Evolutionary conservation across 2,888 invertebrate species (phyloP).

Genomic region (Dynastes grantii): DNA sequence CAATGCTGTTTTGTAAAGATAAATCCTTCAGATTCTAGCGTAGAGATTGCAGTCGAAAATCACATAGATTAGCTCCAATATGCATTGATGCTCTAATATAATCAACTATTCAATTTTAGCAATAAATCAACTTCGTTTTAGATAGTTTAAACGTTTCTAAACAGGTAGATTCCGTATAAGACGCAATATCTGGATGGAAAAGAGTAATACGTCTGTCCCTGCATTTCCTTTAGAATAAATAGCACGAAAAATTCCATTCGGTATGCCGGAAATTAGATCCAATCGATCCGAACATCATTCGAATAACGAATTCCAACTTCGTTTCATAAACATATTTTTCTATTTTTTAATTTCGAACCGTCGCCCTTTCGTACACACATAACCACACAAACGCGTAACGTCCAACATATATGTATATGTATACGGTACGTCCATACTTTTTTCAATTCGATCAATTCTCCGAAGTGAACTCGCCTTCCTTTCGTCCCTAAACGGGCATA

Average conservation of each 20-base stretch:
- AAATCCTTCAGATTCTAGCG: too few species aligned
- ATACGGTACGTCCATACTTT: constrained; percentile 1
- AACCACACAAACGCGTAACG: not conserved
- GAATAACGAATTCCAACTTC: not conserved
- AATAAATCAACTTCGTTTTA: too few species aligned
- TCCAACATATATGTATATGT: not conserved
- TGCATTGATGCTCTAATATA: too few species aligned
- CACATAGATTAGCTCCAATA: too few species aligned
- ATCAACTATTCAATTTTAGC: too few species aligned
- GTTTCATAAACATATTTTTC: not conserved
- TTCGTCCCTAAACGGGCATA: constrained; percentile 8
- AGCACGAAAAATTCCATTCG: not conserved
- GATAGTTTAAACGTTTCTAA: too few species aligned
- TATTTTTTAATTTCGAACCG: constrained; percentile 1
- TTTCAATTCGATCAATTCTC: constrained; percentile 3
- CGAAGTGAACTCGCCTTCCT: constrained; percentile 5
- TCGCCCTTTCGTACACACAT: not conserved
- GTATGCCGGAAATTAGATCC: not conserved
- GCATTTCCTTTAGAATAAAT: too few species aligned
- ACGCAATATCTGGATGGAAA: too few species aligned
- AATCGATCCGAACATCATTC: not conserved
- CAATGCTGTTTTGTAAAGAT: too few species aligned
- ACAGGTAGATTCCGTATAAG: too few species aligned
- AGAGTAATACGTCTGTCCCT: too few species aligned
- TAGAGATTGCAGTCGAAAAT: too few species aligned